These are phyloP conservation scores for Rhodeus uyekii DNA, from an alignment of 2,797 vertebrate genomes.

Conservation along the genomic window DNA sequence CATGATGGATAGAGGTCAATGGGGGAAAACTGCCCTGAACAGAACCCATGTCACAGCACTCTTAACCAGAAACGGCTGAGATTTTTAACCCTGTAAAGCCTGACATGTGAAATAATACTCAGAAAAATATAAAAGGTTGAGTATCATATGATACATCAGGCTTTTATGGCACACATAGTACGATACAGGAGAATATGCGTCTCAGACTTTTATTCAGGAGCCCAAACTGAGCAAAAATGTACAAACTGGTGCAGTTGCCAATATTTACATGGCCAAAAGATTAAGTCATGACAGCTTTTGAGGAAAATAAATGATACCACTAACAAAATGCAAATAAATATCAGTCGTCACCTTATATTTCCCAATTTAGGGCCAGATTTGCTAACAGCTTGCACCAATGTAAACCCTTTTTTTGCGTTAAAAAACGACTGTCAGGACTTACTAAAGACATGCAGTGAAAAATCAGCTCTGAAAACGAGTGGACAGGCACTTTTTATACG, in stretches of 20 bases:
- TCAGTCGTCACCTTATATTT: too few relatives aligned
- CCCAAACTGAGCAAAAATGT: background rate
- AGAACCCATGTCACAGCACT: background rate
- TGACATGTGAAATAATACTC: background rate
- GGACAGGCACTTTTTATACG: too few relatives aligned
- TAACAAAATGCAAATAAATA: too few relatives aligned
- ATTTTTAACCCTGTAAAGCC: background rate
- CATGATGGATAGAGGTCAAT: slow-evolving; percentile 2
- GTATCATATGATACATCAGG: background rate
- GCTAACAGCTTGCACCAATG: too few relatives aligned
- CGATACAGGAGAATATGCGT: background rate
- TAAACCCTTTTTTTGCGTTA: too few relatives aligned
- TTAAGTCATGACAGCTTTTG: background rate
- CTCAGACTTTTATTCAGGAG: background rate
- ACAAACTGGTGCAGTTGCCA: background rate
- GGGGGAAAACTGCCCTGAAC: background rate
- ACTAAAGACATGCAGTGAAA: too few relatives aligned
- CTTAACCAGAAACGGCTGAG: background rate
- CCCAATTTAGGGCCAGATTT: too few relatives aligned
- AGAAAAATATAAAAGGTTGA: background rate
- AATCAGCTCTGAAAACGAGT: too few relatives aligned
- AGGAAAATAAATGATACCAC: background rate
- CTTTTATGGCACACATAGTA: background rate
- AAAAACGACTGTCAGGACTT: too few relatives aligned
- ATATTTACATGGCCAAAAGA: background rate